phyloP scores from a whole-genome alignment of 2,888 invertebrate genomes.

The Lepidochrysops patricia region DNA sequence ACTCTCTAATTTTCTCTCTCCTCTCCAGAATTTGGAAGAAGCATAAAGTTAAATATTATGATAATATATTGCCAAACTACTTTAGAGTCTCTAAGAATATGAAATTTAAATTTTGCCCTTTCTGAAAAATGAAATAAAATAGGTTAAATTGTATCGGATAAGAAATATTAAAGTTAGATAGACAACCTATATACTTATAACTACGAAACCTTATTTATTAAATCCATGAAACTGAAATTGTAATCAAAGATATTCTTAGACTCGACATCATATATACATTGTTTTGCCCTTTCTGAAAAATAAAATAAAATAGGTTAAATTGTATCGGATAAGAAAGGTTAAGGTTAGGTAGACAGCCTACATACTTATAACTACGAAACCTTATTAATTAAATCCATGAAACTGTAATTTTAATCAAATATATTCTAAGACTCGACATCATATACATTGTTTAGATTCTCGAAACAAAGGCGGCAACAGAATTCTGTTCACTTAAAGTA shows the following conservation, averaged over 20 bases:
- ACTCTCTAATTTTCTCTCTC: not conserved
- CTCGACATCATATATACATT: constrained; percentile 26
- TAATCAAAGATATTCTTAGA: not conserved
- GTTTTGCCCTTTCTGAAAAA: not conserved
- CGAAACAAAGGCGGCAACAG: constrained; percentile 37
- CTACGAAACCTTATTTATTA: not conserved
- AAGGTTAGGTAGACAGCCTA: no score
- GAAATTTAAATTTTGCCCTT: not conserved
- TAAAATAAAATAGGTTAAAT: not conserved
- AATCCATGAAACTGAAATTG: not conserved
- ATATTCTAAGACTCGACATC: not conserved
- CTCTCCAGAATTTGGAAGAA: not conserved
- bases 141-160: no score
- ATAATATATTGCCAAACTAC: constrained; percentile 13
- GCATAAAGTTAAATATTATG: constrained; percentile 6
- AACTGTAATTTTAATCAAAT: not conserved
- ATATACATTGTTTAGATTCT: constrained; percentile 37
- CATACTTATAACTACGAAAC: no score
- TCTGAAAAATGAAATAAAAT: not conserved
- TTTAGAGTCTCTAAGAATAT: constrained; percentile 8
- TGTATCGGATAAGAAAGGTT: no score
- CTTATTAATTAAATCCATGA: not conserved
- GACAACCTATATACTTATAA: no score
- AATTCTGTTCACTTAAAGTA: constrained; percentile 28
- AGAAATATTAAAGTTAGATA: no score